phyloP scores from a whole-genome alignment of 2,888 invertebrate genomes.

The Athalia circularis region DNA sequence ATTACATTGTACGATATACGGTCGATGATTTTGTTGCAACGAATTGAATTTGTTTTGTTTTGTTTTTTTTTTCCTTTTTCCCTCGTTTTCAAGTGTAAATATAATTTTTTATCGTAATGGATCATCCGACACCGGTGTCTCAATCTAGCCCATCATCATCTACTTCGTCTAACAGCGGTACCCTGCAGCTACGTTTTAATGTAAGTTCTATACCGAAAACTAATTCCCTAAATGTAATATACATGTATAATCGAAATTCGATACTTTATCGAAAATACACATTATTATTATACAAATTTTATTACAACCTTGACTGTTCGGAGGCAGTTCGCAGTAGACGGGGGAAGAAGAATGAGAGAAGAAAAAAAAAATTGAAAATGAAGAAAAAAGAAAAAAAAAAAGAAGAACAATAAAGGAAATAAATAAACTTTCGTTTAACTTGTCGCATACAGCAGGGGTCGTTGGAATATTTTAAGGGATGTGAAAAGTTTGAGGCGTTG shows the following conservation, averaged over 20 bases:
- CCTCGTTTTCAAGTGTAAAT: neutral
- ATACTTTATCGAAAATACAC: neutral
- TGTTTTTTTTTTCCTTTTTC: neutral
- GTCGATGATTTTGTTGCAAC: too few relatives aligned
- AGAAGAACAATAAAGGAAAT: neutral
- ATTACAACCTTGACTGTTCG: too few relatives aligned
- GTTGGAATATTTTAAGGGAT: too few relatives aligned
- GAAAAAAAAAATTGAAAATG: neutral
- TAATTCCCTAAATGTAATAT: neutral
- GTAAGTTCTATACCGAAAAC: conserved; percentile 61
- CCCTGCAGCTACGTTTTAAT: conserved; percentile 72
- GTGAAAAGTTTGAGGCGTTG: too few relatives aligned
- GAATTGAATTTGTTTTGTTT: too few relatives aligned
- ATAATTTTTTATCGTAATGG: conserved; percentile 23
- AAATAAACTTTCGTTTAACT: too few relatives aligned
- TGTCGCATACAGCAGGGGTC: too few relatives aligned
- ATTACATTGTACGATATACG: too few relatives aligned
- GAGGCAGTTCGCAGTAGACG: too few relatives aligned
- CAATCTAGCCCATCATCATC: conserved; percentile 54
- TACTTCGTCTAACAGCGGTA: conserved; percentile 57
- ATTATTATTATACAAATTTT: too few relatives aligned
- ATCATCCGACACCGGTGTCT: conserved; percentile 51
- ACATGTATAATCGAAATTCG: neutral
- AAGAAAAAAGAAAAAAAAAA: neutral
- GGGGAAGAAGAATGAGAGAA: neutral